These are phyloP conservation scores for Ammodytes dubius DNA, from an alignment of 2,113 vertebrate species.

Conservation along the genomic window DNA sequence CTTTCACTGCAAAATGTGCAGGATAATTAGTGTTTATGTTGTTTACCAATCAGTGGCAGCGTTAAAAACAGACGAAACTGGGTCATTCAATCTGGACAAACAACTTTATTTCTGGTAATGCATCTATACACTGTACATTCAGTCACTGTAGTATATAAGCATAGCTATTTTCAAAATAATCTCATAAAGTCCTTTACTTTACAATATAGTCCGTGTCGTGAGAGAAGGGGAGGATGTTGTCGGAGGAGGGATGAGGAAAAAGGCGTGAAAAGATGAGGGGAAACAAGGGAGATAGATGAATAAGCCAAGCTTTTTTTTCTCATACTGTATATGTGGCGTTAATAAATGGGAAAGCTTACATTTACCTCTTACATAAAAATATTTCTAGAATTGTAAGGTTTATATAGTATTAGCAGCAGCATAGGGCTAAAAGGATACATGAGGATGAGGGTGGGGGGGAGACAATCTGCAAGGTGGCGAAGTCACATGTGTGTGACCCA, in stretches of 20 bases:
- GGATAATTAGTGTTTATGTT: slow-evolving; percentile 20
- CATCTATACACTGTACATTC: slow-evolving; percentile 99
- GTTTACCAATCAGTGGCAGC: slow-evolving; percentile 24
- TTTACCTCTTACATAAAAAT: slow-evolving; percentile 97
- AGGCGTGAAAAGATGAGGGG: slow-evolving; percentile 62
- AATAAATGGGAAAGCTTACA: slow-evolving; percentile 96
- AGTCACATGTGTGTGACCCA: slow-evolving; percentile 25
- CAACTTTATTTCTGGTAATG: slow-evolving; percentile 97
- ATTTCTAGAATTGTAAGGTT: slow-evolving; percentile 93
- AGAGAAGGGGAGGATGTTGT: slow-evolving; percentile 63
- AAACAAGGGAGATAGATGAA: slow-evolving; percentile 89
- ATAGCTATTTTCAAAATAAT: slow-evolving; percentile 95
- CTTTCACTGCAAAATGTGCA: neutral
- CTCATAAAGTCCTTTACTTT: slow-evolving; percentile 95
- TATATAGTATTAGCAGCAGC: slow-evolving; percentile 95
- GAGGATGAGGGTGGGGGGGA: slow-evolving; percentile 80
- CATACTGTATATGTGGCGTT: slow-evolving; percentile 92
- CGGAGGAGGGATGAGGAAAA: slow-evolving; percentile 40
- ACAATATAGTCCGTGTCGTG: slow-evolving; percentile 89
- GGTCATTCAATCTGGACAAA: slow-evolving; percentile 88
- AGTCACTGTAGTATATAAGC: slow-evolving; percentile 96
- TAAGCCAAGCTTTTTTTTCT: slow-evolving; percentile 88
- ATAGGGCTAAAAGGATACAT: slow-evolving; percentile 87
- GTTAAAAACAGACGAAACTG: slow-evolving; percentile 44
- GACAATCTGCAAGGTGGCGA: slow-evolving; percentile 52